Conservation (phyloP, 2,113 vertebrate genomes). For the Syrrhaptes paradoxus region DNA sequence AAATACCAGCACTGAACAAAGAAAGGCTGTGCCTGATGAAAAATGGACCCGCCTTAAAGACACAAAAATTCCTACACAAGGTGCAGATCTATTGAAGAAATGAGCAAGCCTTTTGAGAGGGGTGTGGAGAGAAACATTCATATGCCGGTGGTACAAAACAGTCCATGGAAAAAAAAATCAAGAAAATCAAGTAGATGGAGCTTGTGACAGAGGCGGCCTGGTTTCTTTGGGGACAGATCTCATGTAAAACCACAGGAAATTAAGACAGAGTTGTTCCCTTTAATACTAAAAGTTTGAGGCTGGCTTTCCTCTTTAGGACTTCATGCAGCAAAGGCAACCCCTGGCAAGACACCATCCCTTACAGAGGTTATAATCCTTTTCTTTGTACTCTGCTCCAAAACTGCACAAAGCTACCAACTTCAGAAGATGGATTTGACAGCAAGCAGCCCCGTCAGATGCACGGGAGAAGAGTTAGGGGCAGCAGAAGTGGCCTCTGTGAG, state of each 20-base stretch:
- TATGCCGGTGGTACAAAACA: neutral
- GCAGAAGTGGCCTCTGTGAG: neutral
- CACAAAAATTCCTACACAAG: neutral
- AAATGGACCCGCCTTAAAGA: neutral
- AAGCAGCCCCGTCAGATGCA: neutral
- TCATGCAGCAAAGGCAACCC: neutral
- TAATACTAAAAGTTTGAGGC: neutral
- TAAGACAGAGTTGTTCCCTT: conserved; percentile 17
- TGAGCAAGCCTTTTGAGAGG: neutral
- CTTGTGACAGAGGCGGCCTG: neutral
- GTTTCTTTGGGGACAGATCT: neutral
- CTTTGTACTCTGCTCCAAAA: neutral
- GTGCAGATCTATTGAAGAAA: neutral
- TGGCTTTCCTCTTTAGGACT: neutral
- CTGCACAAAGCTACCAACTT: neutral
- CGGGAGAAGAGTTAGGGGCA: neutral
- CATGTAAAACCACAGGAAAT: conserved; percentile 44
- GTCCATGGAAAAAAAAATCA: neutral
- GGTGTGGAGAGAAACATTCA: neutral
- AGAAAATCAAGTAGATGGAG: neutral
- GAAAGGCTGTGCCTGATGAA: neutral
- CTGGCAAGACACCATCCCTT: neutral
- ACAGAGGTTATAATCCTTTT: neutral
- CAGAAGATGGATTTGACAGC: neutral
- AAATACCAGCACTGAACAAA: neutral